A percentile compares a stretch with the other conserved stretches of the same genome.
phyloP scores from a whole-genome alignment of 2,888 invertebrate species.

The Liposcelis brunnea region DNA sequence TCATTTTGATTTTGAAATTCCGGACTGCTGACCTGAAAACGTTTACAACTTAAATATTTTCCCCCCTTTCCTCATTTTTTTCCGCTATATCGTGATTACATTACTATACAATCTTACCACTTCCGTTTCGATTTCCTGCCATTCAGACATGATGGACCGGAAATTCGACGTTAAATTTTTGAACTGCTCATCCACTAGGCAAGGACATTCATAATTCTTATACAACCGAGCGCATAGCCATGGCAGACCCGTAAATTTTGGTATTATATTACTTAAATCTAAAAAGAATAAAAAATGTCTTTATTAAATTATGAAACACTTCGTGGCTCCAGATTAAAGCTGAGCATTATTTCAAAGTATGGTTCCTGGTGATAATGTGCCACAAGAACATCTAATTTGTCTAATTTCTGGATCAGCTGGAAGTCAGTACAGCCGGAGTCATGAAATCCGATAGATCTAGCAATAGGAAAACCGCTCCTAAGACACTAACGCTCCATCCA shows the following conservation, averaged over 20 bases:
- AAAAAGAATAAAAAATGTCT: not conserved
- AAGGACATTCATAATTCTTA: conserved; percentile 4
- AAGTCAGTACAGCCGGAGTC: too few species aligned
- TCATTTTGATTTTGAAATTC: conserved; percentile 1
- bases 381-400: too few species aligned
- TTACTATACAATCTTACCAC: conserved; percentile 2
- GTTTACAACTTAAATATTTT: not conserved
- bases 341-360: too few species aligned
- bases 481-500: too few species aligned
- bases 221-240: conserved; percentile 7
- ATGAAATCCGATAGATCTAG: too few species aligned
- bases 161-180: not conserved
- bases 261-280: conserved; percentile 6
- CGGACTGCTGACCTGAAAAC: conserved; percentile 1
- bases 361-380: too few species aligned
- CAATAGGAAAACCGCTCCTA: too few species aligned
- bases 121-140: conserved; percentile 8
- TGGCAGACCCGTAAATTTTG: conserved; percentile 1
- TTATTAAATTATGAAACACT: too few species aligned
- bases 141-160: conserved; percentile 6
- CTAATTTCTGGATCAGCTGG: too few species aligned
- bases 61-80: too few species aligned
- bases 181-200: conserved; percentile 1
- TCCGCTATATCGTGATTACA: too few species aligned
- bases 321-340: too few species aligned